phyloP scores from a whole-genome alignment of 1,140 invertebrate genomes.

The Lanistes nyassanus region DNA sequence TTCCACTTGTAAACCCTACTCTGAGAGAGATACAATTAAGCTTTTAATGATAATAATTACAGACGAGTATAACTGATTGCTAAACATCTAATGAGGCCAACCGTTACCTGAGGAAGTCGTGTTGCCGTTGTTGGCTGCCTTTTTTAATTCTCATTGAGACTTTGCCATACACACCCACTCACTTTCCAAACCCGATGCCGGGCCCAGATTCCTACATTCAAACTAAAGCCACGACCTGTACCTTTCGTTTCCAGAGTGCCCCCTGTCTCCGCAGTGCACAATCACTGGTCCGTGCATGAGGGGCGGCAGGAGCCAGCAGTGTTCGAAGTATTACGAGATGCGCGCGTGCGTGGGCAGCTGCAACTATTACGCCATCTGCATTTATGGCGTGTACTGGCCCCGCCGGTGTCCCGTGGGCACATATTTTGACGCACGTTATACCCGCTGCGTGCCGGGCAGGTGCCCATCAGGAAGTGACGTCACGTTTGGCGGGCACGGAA shows the following conservation, averaged over 20 bases:
- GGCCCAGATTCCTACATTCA: no score
- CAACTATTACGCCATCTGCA: constrained; percentile 23
- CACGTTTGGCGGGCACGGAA: neutral
- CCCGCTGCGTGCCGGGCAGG: constrained; percentile 1
- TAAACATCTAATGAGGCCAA: no score
- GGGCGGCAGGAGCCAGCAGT: constrained; percentile 3
- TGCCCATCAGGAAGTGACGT: neutral
- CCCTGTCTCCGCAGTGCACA: constrained; percentile 17
- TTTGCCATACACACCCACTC: no score
- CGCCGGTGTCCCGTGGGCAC: constrained; percentile 19
- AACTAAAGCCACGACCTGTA: neutral
- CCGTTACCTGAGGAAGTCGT: no score
- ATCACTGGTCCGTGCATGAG: constrained; percentile 5
- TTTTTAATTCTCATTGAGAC: no score
- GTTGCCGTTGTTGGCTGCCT: no score
- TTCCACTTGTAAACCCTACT: no score
- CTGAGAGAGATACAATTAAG: no score
- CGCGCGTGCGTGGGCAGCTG: constrained; percentile 23
- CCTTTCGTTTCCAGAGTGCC: constrained; percentile 18
- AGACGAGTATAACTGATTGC: no score
- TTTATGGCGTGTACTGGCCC: constrained; percentile 25
- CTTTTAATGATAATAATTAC: no score
- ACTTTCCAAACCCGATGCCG: no score
- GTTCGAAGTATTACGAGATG: constrained; percentile 12
- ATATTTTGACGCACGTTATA: constrained; percentile 9